A percentile compares a stretch with the other conserved stretches of the same genome.
Evolutionary conservation across 2,888 invertebrate species (phyloP).

Genomic region (Chaitophorus viminalis): DNA sequence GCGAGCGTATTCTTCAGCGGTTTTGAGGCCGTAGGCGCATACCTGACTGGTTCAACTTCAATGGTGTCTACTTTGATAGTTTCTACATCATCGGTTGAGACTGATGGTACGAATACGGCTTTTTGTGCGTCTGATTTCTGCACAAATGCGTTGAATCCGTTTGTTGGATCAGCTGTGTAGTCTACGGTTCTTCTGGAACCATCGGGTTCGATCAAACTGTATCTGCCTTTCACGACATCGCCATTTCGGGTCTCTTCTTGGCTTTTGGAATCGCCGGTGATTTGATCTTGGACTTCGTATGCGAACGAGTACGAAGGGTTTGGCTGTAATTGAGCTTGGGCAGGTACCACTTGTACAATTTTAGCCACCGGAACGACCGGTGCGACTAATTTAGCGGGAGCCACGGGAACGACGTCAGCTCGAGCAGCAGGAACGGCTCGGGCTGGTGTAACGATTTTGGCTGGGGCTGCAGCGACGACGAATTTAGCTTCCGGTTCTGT

Average conservation of each 20-base stretch:
- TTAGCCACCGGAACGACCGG: conserved; percentile 70
- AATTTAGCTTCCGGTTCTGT: not conserved
- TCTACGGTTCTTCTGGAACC: conserved; percentile 65
- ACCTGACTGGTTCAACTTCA: conserved; percentile 60
- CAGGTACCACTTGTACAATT: conserved; percentile 66
- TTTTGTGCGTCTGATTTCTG: conserved; percentile 64
- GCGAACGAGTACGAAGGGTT: conserved; percentile 65
- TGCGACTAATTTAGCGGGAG: conserved; percentile 42
- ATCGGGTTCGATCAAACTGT: conserved; percentile 65
- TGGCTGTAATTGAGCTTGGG: conserved; percentile 65
- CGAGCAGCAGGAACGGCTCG: conserved; percentile 59
- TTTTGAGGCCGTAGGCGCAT: conserved; percentile 62
- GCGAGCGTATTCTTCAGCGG: conserved; percentile 58
- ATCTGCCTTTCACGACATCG: conserved; percentile 65
- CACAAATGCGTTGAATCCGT: conserved; percentile 66
- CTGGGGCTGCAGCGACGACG: conserved; percentile 26
- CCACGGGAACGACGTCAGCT: conserved; percentile 59
- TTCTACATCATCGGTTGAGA: conserved; percentile 64
- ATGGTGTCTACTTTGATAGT: conserved; percentile 64
- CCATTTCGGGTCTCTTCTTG: conserved; percentile 65
- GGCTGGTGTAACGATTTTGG: conserved; percentile 13
- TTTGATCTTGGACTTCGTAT: conserved; percentile 65
- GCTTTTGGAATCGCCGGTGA: conserved; percentile 65
- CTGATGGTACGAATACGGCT: conserved; percentile 64
- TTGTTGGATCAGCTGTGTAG: conserved; percentile 65